These are phyloP conservation scores for Turnix velox DNA, from an alignment of 2,113 vertebrate species.

Conservation along the genomic window DNA sequence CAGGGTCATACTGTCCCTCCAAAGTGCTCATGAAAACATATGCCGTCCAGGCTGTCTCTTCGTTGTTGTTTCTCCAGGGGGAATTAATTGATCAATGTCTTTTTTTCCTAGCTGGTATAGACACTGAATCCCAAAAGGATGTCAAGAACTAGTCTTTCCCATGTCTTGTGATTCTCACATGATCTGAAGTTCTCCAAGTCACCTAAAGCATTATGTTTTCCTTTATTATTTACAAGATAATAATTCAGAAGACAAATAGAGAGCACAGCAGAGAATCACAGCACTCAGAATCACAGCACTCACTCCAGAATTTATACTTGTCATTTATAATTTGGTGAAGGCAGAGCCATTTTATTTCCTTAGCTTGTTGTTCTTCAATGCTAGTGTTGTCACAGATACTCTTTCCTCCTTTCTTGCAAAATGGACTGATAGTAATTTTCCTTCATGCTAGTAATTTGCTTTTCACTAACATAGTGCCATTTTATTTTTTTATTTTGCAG, in stretches of 20 bases:
- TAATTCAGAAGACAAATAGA: background rate
- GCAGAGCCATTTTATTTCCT: background rate
- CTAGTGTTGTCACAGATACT: background rate
- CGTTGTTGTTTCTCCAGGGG: background rate
- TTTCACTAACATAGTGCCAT: background rate
- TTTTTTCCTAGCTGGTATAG: background rate
- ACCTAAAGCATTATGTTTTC: background rate
- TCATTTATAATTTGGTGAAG: background rate
- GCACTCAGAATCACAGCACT: background rate
- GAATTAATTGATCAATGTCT: background rate
- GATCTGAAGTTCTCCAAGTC: background rate
- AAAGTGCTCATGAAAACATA: background rate
- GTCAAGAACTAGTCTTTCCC: background rate
- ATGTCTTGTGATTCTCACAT: background rate
- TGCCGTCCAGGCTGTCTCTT: background rate
- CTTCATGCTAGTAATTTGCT: background rate
- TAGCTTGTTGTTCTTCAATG: background rate
- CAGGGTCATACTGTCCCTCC: background rate
- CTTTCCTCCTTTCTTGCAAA: background rate
- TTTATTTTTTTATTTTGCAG: background rate
- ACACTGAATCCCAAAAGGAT: background rate
- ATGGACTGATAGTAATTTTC: background rate
- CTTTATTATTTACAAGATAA: background rate
- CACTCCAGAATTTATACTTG: too few relatives aligned
- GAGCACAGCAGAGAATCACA: background rate